phyloP scores from a whole-genome alignment of 1,140 invertebrate genomes.

The Metaphire vulgaris region DNA sequence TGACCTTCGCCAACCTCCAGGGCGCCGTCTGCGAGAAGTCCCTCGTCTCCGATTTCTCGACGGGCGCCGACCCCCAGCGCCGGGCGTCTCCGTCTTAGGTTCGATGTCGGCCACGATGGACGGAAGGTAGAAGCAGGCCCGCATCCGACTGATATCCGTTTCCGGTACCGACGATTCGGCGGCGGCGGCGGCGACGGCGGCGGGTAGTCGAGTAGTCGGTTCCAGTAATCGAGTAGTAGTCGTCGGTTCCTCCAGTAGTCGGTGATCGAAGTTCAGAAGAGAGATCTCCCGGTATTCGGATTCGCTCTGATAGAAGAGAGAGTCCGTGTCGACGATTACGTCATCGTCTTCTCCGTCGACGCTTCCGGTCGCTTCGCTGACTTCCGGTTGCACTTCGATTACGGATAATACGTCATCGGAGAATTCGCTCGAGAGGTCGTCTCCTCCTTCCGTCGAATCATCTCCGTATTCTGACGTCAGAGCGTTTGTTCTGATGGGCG shows the following conservation, averaged over 20 bases:
- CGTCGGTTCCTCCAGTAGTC: no score
- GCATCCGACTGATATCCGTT: neutral
- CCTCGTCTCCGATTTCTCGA: neutral
- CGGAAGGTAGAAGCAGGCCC: neutral
- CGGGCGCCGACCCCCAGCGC: no score
- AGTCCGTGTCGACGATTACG: neutral
- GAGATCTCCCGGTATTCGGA: neutral
- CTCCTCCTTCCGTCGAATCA: neutral
- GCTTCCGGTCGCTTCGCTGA: no score
- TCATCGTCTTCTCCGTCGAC: neutral
- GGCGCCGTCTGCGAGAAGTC: slow-evolving; percentile 23
- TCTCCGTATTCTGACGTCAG: neutral
- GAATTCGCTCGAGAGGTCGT: neutral
- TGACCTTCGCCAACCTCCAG: slow-evolving; percentile 3
- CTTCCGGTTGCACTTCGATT: neutral
- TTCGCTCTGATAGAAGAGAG: neutral
- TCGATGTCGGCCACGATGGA: no score
- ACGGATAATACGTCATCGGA: neutral
- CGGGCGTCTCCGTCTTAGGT: no score
- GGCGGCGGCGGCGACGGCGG: no score
- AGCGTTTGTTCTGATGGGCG: neutral
- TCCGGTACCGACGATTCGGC: neutral
- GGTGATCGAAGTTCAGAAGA: neutral
- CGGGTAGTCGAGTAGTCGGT: no score
- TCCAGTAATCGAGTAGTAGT: no score